Percentiles rank a stretch among this genome's conserved stretches.
These are phyloP conservation scores for Bungarus multicinctus DNA, from an alignment of 2,113 vertebrate species.

Conservation along the genomic window DNA sequence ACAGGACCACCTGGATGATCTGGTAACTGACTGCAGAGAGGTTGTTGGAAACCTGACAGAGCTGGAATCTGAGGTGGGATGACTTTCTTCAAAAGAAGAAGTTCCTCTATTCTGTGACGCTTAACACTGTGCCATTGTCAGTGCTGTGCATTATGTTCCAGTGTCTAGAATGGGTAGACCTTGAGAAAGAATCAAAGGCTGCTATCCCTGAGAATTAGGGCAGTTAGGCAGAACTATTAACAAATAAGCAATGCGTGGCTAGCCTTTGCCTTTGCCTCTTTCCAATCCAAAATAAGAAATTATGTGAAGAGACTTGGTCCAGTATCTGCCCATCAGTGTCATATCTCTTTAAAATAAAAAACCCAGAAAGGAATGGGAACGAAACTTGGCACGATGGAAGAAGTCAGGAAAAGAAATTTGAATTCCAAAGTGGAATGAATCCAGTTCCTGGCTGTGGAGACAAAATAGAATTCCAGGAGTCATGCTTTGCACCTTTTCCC, in stretches of 20 bases:
- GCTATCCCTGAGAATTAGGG: neutral
- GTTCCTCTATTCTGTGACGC: neutral
- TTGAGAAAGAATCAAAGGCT: neutral
- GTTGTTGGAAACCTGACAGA: constrained; percentile 94
- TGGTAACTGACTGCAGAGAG: constrained; percentile 86
- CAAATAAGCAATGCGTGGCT: neutral
- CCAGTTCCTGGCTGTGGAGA: neutral
- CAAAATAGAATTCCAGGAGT: neutral
- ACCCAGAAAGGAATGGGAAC: neutral
- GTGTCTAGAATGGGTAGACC: neutral
- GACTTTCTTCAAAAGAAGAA: neutral
- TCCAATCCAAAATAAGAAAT: neutral
- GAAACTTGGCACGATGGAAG: neutral
- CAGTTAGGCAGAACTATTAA: neutral
- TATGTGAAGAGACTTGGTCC: neutral
- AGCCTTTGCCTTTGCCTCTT: neutral
- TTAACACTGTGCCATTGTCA: neutral
- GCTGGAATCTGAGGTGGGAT: constrained; percentile 90
- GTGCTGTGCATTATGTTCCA: neutral
- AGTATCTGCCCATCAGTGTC: neutral
- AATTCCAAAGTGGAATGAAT: neutral
- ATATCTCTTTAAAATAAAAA: neutral
- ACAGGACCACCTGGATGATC: constrained; percentile 94
- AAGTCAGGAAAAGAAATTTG: neutral
- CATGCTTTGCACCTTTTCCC: neutral